These are phyloP conservation scores for Petrolisthes manimaculis DNA, from an alignment of 2,888 invertebrate species.

Conservation along the genomic window DNA sequence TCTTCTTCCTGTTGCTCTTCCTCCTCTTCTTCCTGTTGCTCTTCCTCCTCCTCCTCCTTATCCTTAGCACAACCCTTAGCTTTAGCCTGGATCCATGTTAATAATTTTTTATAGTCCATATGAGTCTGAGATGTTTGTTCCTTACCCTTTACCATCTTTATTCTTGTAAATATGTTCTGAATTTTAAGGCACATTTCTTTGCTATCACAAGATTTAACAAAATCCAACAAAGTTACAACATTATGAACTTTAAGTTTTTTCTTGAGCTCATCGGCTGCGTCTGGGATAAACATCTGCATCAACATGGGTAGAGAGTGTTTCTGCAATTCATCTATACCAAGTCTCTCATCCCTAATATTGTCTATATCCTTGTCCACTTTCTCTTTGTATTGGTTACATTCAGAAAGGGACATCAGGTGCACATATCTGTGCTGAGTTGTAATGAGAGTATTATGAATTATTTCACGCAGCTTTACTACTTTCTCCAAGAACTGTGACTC, in stretches of 20 bases:
- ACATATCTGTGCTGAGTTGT: neutral
- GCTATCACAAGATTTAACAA: neutral
- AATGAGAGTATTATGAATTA: neutral
- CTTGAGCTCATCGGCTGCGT: neutral
- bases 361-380: neutral
- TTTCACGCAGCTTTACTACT: neutral
- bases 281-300: neutral
- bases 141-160: neutral
- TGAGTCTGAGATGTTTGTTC: too few species aligned
- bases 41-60: too few species aligned
- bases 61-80: too few species aligned
- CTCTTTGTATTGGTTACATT: neutral
- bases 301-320: neutral
- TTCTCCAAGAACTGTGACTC: neutral
- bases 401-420: rapidly evolving
- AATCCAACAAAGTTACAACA: neutral
- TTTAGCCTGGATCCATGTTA: neutral
- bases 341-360: neutral
- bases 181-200: neutral
- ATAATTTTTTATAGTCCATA: neutral
- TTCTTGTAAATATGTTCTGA: neutral
- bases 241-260: neutral
- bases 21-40: too few species aligned
- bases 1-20: too few species aligned
- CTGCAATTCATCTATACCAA: neutral